Evolutionary conservation across 2,113 vertebrate genomes (phyloP), one percentile per base, ranked within the genome.

Genomic region (Brachyhypopomus occidentalis): DNA sequence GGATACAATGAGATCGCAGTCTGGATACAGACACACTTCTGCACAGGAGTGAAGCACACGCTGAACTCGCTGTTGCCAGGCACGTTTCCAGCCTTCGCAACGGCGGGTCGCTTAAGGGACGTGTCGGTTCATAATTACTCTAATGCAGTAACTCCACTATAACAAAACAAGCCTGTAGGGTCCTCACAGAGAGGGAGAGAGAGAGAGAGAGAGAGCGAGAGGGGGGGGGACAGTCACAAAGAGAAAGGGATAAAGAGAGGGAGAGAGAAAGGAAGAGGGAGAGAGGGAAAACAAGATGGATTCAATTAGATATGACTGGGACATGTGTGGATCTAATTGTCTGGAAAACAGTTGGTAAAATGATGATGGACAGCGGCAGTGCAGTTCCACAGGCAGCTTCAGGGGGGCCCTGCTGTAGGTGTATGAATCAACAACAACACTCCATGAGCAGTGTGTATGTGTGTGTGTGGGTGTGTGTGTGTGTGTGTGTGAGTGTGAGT

Each of bases 221-320:
- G 36, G 60, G 52, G 60, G 19, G 55, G 20, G 55, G 27, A 25
- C n/a, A 67, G 27, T 38, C 14, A 80, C 70, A 67, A 23, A 72
- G 56, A 22, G 69, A 48, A 34, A 19, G 1, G 64, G 16, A 71
- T 25, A 75, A 11, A 25, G 12, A 75, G 25, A 22, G 55, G 0
- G 60, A 8, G 45, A 17, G 22, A 55, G n/a, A 60, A 16, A 74
- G 71, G 27, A 34, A 73, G 69, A 19, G 70, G 34, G 36, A 48
- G 52, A 70, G 25, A 55, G n/a, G 66, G 30, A 25, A 45, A 30
- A 16, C 55, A 16, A 83, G 72, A 7, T 14, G 52, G 64, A 75
- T 71, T n/a, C 74, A 30, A 48, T 83, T 69, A 75, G 55, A 70
- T 73, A 79, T 63, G 23, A 52, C 56, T 73, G 66, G 63, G 41